phyloP scores from a whole-genome alignment of 2,888 invertebrate genomes.

The Andrena trimmerana region DNA sequence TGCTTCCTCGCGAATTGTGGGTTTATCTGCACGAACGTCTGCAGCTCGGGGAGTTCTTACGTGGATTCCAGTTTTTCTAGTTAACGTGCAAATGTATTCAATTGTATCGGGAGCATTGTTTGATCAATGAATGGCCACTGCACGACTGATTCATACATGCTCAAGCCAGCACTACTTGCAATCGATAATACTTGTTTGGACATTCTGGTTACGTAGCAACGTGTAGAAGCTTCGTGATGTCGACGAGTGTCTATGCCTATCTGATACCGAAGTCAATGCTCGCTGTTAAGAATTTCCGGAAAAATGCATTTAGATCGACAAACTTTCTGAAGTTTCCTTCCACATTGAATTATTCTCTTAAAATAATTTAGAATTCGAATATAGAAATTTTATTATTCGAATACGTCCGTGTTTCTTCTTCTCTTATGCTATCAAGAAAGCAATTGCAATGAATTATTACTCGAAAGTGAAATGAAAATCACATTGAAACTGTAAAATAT shows the following conservation, averaged over 20 bases:
- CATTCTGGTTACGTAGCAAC: slow-evolving; percentile 79
- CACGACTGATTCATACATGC: slow-evolving; percentile 48
- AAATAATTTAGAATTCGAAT: not conserved
- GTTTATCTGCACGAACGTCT: not conserved
- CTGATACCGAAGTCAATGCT: slow-evolving; percentile 29
- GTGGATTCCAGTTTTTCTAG: not conserved
- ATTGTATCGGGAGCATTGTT: slow-evolving; percentile 68
- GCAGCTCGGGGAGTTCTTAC: too few relatives aligned
- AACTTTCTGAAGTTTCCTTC: not conserved
- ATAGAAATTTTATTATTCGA: not conserved
- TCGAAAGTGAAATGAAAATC: not conserved
- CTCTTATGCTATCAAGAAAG: not conserved
- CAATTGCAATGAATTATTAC: not conserved
- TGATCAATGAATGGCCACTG: slow-evolving; percentile 76
- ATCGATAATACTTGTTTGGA: slow-evolving; percentile 82
- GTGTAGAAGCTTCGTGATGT: slow-evolving; percentile 40
- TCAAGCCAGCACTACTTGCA: slow-evolving; percentile 53
- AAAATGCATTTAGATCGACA: not conserved
- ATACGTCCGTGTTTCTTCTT: not conserved
- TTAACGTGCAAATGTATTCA: slow-evolving; percentile 3
- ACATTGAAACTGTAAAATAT: not conserved
- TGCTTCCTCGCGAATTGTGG: too few relatives aligned
- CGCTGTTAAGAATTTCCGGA: not conserved
- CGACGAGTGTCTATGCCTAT: slow-evolving; percentile 34
- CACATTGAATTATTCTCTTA: not conserved